A percentile compares a stretch with the other conserved stretches of the same genome.
phyloP scores from a whole-genome alignment of 2,113 vertebrate species.

The Ibidorhyncha struthersii region DNA sequence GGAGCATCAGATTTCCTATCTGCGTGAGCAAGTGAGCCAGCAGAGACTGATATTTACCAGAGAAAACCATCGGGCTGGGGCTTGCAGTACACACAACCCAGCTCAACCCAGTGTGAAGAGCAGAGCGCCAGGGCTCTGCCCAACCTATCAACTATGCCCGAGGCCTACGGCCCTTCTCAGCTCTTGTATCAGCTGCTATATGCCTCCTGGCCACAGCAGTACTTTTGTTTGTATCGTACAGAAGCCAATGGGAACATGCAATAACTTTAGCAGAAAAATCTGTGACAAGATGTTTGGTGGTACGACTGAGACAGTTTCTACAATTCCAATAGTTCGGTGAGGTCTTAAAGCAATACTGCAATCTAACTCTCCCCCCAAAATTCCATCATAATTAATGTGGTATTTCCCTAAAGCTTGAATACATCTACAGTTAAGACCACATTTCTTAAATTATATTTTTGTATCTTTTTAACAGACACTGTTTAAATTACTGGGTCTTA shows the following conservation, averaged over 20 bases:
- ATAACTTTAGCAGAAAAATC: background rate
- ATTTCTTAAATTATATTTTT: background rate
- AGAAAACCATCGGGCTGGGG: background rate
- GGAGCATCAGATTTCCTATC: background rate
- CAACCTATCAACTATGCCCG: fast-evolving
- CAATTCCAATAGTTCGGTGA: background rate
- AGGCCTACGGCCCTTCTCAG: background rate
- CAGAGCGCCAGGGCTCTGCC: background rate
- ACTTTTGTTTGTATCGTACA: background rate
- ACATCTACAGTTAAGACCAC: background rate
- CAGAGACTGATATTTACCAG: background rate
- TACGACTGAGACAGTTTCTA: background rate
- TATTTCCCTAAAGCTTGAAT: background rate
- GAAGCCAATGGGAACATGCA: background rate
- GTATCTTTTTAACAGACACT: background rate
- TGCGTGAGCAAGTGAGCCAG: background rate
- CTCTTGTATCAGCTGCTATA: background rate
- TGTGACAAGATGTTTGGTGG: background rate
- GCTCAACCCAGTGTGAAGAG: fast-evolving
- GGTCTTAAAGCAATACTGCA: background rate
- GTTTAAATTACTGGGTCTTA: background rate
- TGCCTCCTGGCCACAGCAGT: background rate
- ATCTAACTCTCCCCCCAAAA: background rate
- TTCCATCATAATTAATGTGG: background rate
- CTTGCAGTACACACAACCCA: background rate